Conservation (phyloP, 2,797 vertebrate species). For the Gymnopithys bicolor region DNA sequence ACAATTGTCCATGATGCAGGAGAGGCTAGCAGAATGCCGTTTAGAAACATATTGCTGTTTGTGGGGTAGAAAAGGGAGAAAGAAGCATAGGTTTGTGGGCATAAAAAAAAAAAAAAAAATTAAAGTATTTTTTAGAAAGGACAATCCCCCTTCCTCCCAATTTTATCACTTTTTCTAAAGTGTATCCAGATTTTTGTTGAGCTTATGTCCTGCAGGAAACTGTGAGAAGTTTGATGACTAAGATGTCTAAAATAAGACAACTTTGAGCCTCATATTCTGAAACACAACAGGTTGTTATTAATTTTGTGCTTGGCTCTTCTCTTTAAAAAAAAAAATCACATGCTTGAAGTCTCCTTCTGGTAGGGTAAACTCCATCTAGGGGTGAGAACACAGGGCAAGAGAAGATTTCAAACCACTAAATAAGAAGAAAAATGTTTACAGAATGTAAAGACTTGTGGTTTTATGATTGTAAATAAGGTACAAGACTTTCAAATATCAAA, state of each 20-base stretch:
- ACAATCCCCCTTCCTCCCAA: rapidly evolving
- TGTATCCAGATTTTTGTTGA: background rate
- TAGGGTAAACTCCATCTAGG: slow-evolving; percentile 1
- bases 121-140: background rate
- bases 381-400: background rate
- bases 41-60: background rate
- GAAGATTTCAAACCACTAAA: slow-evolving; percentile 1
- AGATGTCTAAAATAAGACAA: background rate
- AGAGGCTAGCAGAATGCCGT: background rate
- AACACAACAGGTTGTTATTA: background rate
- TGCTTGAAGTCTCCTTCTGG: background rate
- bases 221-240: background rate
- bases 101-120: background rate
- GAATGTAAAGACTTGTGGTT: background rate
- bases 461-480: background rate
- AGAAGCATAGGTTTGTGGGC: background rate
- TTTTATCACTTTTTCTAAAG: background rate
- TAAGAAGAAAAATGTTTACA: slow-evolving; percentile 36
- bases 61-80: background rate
- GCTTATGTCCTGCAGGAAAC: background rate
- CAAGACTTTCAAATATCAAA: background rate
- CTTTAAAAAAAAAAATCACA: background rate
- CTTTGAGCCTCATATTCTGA: background rate
- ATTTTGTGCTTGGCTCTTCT: background rate
- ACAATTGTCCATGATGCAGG: background rate